These are phyloP conservation scores for Catocala nupta DNA, from an alignment of 2,888 invertebrate species.

Conservation along the genomic window DNA sequence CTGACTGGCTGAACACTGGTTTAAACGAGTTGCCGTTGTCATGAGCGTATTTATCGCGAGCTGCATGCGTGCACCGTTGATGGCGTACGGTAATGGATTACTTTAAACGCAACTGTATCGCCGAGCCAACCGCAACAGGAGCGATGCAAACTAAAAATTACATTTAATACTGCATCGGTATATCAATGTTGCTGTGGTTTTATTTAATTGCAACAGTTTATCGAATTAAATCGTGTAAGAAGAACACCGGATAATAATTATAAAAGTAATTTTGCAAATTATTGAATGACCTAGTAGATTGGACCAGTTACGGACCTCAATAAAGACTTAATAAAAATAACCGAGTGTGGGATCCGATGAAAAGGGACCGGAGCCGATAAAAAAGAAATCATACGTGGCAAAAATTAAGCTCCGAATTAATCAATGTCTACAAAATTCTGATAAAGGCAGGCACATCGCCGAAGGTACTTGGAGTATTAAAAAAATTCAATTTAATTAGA, in stretches of 20 bases:
- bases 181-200: constrained; percentile 5
- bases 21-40: constrained; percentile 38
- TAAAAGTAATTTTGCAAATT: not conserved
- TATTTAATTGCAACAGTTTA: constrained; percentile 19
- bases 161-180: constrained; percentile 42
- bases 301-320: not conserved
- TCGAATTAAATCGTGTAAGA: not conserved
- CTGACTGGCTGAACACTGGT: constrained; percentile 23
- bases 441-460: constrained; percentile 38
- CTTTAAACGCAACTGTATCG: constrained; percentile 62
- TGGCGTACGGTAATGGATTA: constrained; percentile 59
- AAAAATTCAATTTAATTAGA: constrained; percentile 70
- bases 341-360: constrained; percentile 25
- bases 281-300: not conserved
- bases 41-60: constrained; percentile 46
- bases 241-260: not conserved
- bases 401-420: constrained; percentile 50
- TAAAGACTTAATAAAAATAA: not conserved
- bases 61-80: constrained; percentile 46
- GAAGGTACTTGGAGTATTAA: constrained; percentile 53
- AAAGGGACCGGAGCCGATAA: constrained; percentile 35
- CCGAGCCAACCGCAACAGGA: constrained; percentile 57
- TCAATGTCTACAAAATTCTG: constrained; percentile 49
- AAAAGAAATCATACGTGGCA: constrained; percentile 48
- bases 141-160: constrained; percentile 58